A percentile compares a stretch with the other conserved stretches of the same genome.
Conservation (phyloP, 2,797 vertebrate species). For the Simalia tracyae region DNA sequence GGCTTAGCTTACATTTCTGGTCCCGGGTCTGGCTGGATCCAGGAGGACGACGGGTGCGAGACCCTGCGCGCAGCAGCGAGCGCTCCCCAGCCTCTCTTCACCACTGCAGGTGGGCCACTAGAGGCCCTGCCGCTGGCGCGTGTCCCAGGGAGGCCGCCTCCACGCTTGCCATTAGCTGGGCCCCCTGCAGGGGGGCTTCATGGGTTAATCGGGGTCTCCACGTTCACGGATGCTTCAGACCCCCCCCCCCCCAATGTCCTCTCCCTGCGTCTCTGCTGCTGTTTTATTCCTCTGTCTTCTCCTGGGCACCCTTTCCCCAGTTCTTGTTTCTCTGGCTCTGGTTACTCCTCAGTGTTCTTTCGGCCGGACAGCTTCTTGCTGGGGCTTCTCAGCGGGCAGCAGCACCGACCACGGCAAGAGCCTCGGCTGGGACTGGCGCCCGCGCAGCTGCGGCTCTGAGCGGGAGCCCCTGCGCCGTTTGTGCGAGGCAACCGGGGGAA, state of each 20-base stretch:
- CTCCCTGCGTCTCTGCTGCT: not conserved
- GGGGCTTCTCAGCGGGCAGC: not conserved
- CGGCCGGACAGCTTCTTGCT: not conserved
- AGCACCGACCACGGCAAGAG: not conserved
- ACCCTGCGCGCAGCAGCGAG: not conserved
- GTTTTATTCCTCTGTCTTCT: not conserved
- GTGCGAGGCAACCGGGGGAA: not conserved
- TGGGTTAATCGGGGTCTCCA: not conserved
- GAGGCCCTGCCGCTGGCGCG: not conserved
- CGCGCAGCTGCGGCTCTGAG: not conserved
- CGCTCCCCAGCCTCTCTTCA: not conserved
- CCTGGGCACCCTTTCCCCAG: not conserved
- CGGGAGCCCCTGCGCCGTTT: not conserved
- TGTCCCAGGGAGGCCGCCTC: not conserved
- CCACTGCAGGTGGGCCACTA: not conserved
- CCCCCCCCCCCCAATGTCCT: accelerated
- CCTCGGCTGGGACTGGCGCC: not conserved
- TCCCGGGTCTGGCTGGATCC: not conserved
- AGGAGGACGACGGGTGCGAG: not conserved
- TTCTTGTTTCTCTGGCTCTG: not conserved
- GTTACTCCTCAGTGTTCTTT: not conserved
- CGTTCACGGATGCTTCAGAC: not conserved
- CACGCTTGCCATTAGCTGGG: not conserved
- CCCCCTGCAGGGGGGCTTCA: not conserved
- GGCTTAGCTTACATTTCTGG: not conserved